These are phyloP conservation scores for Nycteola revayana DNA, from an alignment of 2,888 invertebrate genomes.

Conservation along the genomic window DNA sequence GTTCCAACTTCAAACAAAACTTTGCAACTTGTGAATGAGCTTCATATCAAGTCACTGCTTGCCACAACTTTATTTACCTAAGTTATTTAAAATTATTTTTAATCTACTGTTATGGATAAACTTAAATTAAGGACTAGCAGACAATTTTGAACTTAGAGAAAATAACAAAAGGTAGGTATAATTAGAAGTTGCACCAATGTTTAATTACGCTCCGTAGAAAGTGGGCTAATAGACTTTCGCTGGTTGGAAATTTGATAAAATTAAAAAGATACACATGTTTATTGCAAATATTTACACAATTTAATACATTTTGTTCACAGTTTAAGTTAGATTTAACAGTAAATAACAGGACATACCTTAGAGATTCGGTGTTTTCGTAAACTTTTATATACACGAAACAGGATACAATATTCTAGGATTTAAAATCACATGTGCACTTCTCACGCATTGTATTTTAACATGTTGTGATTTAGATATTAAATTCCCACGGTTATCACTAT, in stretches of 20 bases:
- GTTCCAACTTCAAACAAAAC: too few relatives aligned
- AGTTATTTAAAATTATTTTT: too few relatives aligned
- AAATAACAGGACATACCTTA: slow-evolving; percentile 44
- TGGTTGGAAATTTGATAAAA: slow-evolving; percentile 6
- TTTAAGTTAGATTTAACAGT: slow-evolving; percentile 15
- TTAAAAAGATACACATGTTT: neutral
- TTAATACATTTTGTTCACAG: slow-evolving; percentile 10
- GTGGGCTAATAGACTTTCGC: slow-evolving; percentile 42
- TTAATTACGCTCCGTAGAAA: slow-evolving; percentile 32
- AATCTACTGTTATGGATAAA: too few relatives aligned
- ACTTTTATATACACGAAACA: slow-evolving; percentile 36
- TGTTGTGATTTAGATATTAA: slow-evolving; percentile 42
- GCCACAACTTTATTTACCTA: too few relatives aligned
- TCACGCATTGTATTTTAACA: slow-evolving; percentile 57
- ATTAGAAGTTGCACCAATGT: slow-evolving; percentile 14
- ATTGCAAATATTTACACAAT: slow-evolving; percentile 1
- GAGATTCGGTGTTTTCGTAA: slow-evolving; percentile 25
- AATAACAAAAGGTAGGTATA: slow-evolving; percentile 13
- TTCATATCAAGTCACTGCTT: too few relatives aligned
- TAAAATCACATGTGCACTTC: slow-evolving; percentile 47
- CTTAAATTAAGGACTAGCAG: too few relatives aligned
- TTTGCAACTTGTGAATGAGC: too few relatives aligned
- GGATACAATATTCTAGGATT: slow-evolving; percentile 35
- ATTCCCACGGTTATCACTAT: slow-evolving; percentile 63
- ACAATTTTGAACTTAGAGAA: slow-evolving; percentile 1